phyloP scores from a whole-genome alignment of 1,140 invertebrate genomes.

The Formica exsecta region DNA sequence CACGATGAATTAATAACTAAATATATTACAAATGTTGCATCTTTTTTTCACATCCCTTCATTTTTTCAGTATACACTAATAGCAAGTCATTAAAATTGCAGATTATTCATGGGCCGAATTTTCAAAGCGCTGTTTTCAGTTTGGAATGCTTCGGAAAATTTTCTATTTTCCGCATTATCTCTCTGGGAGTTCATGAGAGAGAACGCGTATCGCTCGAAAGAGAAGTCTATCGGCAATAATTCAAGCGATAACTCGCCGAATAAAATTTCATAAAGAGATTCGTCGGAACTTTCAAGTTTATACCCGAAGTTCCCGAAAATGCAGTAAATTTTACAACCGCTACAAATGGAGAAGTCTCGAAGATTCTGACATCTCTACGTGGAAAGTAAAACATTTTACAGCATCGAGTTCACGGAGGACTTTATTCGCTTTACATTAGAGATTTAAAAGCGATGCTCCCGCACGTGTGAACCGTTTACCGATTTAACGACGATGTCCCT shows the following conservation, averaged over 20 bases:
- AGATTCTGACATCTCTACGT: constrained; percentile 47
- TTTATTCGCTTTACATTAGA: constrained; percentile 44
- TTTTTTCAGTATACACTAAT: background rate
- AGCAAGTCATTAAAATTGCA: background rate
- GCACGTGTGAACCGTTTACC: constrained; percentile 27
- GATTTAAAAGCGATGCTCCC: constrained; percentile 25
- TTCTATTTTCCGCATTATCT: background rate
- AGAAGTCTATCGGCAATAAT: constrained; percentile 28
- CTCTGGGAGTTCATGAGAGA: background rate
- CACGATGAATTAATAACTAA: background rate
- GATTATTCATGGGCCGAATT: background rate
- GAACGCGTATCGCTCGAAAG: background rate
- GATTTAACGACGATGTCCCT: constrained; percentile 3
- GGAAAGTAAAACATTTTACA: constrained; percentile 61
- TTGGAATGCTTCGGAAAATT: background rate
- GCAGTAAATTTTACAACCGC: constrained; percentile 57
- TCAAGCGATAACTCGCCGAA: constrained; percentile 38
- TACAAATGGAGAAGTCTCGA: constrained; percentile 14
- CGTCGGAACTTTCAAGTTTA: constrained; percentile 49
- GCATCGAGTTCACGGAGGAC: constrained; percentile 31
- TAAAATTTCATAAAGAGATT: constrained; percentile 52
- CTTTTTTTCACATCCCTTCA: background rate
- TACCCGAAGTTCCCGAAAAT: constrained; percentile 50
- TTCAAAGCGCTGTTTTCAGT: background rate
- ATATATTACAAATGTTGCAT: background rate